Evolutionary conservation across 2,888 invertebrate genomes (phyloP).

Genomic region (Xestia sexstrigata): DNA sequence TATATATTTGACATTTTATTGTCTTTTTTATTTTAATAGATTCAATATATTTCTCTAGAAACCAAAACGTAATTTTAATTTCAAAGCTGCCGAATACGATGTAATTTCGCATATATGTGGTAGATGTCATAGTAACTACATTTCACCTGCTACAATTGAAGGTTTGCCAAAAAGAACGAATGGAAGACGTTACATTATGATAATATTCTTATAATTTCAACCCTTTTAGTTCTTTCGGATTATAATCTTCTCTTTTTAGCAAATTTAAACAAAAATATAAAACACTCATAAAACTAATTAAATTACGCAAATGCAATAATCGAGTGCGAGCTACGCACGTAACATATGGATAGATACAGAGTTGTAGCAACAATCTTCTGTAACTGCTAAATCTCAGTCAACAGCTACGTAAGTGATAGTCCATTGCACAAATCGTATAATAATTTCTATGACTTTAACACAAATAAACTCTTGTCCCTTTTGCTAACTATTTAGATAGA

Average conservation of each 20-base stretch:
- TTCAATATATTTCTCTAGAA: conserved; percentile 60
- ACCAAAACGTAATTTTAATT: conserved; percentile 59
- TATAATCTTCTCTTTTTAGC: conserved; percentile 78
- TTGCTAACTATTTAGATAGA: conserved; percentile 85
- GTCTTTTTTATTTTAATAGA: conserved; percentile 74
- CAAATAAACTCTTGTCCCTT: conserved; percentile 84
- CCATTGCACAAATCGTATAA: conserved; percentile 88
- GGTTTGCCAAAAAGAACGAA: conserved; percentile 85
- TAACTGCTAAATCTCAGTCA: conserved; percentile 75
- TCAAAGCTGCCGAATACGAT: conserved; percentile 71
- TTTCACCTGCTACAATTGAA: conserved; percentile 87
- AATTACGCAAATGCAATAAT: conserved; percentile 89
- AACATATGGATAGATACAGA: conserved; percentile 75
- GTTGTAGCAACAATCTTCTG: conserved; percentile 82
- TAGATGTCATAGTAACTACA: conserved; percentile 76
- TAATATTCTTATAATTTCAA: conserved; percentile 73
- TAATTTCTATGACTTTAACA: conserved; percentile 84
- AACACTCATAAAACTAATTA: conserved; percentile 84
- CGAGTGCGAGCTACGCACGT: conserved; percentile 77
- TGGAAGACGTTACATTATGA: conserved; percentile 85
- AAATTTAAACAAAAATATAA: conserved; percentile 80
- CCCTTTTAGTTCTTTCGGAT: conserved; percentile 73
- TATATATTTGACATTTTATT: conserved; percentile 82
- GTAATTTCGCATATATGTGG: conserved; percentile 73
- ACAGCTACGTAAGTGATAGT: conserved; percentile 75